Evolutionary conservation across 2,797 vertebrate species (phyloP).

Genomic region (Sebastes baramenuke): DNA sequence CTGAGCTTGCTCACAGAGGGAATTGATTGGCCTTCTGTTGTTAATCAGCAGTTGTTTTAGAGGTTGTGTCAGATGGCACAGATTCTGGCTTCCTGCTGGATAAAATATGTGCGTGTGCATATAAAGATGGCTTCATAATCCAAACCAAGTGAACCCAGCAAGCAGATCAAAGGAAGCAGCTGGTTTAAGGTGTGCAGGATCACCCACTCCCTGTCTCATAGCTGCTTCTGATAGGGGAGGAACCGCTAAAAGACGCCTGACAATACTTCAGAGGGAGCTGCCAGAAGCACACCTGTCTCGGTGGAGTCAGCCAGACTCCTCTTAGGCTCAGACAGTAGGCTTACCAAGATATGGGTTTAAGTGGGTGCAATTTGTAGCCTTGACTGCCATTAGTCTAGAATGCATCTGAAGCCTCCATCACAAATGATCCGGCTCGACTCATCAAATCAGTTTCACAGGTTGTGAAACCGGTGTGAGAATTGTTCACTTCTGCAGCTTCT

Average conservation of each 20-base stretch:
- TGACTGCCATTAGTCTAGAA: conserved; percentile 68
- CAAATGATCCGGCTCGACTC: conserved; percentile 64
- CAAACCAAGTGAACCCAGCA: conserved; percentile 60
- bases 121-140: conserved; percentile 67
- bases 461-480: conserved; percentile 64
- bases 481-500: conserved; percentile 65
- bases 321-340: conserved; percentile 50
- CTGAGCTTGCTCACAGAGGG: conserved; percentile 54
- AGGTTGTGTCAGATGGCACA: conserved; percentile 69
- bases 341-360: conserved; percentile 55
- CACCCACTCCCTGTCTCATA: conserved; percentile 43
- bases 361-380: conserved; percentile 72
- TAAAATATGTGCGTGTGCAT: conserved; percentile 62
- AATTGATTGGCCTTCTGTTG: conserved; percentile 70
- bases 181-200: conserved; percentile 47
- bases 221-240: conserved; percentile 38
- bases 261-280: conserved; percentile 60
- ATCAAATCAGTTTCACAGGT: conserved; percentile 66
- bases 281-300: conserved; percentile 59
- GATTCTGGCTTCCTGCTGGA: conserved; percentile 65
- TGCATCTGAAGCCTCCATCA: conserved; percentile 67
- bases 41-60: conserved; percentile 73
- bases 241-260: conserved; percentile 58
- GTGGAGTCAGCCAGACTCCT: conserved; percentile 43
- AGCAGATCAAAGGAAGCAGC: conserved; percentile 68